These are phyloP conservation scores for Heliconius melpomene DNA, from an alignment of 1,140 invertebrate species.

Conservation along the genomic window DNA sequence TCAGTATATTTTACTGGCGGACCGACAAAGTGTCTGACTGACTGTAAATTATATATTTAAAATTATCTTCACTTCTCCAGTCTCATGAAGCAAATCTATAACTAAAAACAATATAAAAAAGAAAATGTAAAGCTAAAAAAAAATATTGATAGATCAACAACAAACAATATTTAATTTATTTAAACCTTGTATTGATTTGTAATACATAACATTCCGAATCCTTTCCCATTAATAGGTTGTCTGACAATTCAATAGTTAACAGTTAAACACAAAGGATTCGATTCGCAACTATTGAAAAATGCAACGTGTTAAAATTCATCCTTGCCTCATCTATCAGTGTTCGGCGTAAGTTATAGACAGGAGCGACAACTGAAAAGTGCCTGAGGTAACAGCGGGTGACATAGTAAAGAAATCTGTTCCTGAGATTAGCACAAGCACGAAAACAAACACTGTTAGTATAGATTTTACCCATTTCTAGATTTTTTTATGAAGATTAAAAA, in stretches of 20 bases:
- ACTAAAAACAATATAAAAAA: neutral
- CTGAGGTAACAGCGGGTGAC: too few relatives aligned
- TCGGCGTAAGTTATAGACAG: conserved; percentile 33
- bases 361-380: neutral
- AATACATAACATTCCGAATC: neutral
- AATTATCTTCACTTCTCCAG: too few relatives aligned
- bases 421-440: too few relatives aligned
- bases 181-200: neutral
- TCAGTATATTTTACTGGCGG: too few relatives aligned
- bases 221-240: neutral
- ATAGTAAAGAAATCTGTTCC: too few relatives aligned
- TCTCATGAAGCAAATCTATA: too few relatives aligned
- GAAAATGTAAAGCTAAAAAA: neutral
- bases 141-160: neutral
- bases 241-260: neutral
- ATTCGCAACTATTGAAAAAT: conserved; percentile 43
- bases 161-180: neutral
- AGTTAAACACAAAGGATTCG: conserved; percentile 31
- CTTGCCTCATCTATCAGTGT: conserved; percentile 46
- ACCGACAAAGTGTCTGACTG: too few relatives aligned
- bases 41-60: too few relatives aligned
- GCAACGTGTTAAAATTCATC: conserved; percentile 60
- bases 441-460: too few relatives aligned
- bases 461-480: too few relatives aligned
- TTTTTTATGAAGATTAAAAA: too few relatives aligned